A percentile compares a stretch with the other conserved stretches of the same genome.
Evolutionary conservation across 2,113 vertebrate species (phyloP).

Genomic region (Burhinus oedicnemus): DNA sequence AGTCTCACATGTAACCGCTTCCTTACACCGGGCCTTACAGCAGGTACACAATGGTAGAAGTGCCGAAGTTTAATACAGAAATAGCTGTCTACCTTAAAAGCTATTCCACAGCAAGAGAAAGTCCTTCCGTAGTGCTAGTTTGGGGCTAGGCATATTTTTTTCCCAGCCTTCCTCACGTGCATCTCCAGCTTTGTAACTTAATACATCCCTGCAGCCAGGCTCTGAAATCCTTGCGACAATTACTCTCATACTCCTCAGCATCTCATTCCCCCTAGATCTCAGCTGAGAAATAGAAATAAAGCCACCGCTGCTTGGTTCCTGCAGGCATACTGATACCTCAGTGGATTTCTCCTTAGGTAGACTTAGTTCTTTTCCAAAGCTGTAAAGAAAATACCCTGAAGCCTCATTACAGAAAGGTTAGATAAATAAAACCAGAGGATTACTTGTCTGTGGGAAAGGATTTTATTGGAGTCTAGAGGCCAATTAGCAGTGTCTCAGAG

Average conservation of each 20-base stretch:
- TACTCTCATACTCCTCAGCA: not conserved
- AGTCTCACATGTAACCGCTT: not conserved
- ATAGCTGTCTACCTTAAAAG: not conserved
- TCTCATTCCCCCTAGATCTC: not conserved
- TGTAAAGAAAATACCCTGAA: constrained; percentile 50
- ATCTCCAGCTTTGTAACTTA: not conserved
- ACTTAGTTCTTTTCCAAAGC: constrained; percentile 38
- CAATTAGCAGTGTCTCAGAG: constrained; percentile 29
- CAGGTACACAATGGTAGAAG: not conserved
- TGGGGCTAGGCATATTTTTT: fast-evolving
- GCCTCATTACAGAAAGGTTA: constrained; percentile 56
- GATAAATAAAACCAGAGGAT: constrained; percentile 53
- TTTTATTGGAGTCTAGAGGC: constrained; percentile 57
- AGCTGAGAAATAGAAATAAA: not conserved
- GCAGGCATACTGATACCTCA: not conserved
- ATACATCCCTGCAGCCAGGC: not conserved
- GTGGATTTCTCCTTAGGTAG: not conserved
- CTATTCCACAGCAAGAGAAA: not conserved
- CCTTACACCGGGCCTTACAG: not conserved
- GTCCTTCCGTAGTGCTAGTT: not conserved
- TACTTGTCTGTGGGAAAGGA: constrained; percentile 61
- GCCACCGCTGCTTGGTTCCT: not conserved
- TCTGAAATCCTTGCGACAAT: not conserved
- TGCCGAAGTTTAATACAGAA: not conserved
- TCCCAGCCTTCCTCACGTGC: not conserved